Conservation (phyloP, 2,888 invertebrate species). For the Drosophila fungiperda region DNA sequence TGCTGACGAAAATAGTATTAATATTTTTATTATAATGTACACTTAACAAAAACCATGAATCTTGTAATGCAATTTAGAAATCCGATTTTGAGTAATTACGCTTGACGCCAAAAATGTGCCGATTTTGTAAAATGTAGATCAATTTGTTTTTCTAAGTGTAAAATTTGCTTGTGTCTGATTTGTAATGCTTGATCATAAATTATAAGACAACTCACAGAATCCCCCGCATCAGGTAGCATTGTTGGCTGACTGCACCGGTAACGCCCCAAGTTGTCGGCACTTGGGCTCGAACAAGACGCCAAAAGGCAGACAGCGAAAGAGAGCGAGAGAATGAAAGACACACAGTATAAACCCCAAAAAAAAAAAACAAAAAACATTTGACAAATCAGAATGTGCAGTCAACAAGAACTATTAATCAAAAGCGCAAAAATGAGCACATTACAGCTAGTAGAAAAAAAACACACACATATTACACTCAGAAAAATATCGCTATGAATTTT, state of each 20-base stretch:
- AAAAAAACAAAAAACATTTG: slow-evolving; percentile 18
- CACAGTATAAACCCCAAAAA: neutral
- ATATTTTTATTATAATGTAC: neutral
- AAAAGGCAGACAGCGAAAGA: slow-evolving; percentile 23
- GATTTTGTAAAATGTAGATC: neutral
- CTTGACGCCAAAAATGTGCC: neutral
- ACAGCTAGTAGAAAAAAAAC: slow-evolving; percentile 2
- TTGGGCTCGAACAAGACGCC: slow-evolving; percentile 37
- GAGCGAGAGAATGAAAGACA: slow-evolving; percentile 2
- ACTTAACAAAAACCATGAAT: neutral
- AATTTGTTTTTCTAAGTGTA: neutral
- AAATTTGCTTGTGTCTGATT: neutral
- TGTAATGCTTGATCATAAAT: slow-evolving; percentile 41
- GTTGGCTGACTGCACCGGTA: slow-evolving; percentile 31
- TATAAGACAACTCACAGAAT: slow-evolving; percentile 32
- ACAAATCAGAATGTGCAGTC: slow-evolving; percentile 56
- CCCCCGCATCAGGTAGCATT: slow-evolving; percentile 55
- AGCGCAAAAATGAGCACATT: slow-evolving; percentile 8
- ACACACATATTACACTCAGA: neutral
- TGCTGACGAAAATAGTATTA: neutral
- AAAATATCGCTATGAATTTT: neutral
- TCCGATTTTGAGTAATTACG: fast-evolving
- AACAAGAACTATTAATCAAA: slow-evolving; percentile 53
- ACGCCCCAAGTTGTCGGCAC: slow-evolving; percentile 62
- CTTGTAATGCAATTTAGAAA: neutral